Evolutionary conservation across 1,140 invertebrate species (phyloP).

Genomic region (Micrasema longulum): DNA sequence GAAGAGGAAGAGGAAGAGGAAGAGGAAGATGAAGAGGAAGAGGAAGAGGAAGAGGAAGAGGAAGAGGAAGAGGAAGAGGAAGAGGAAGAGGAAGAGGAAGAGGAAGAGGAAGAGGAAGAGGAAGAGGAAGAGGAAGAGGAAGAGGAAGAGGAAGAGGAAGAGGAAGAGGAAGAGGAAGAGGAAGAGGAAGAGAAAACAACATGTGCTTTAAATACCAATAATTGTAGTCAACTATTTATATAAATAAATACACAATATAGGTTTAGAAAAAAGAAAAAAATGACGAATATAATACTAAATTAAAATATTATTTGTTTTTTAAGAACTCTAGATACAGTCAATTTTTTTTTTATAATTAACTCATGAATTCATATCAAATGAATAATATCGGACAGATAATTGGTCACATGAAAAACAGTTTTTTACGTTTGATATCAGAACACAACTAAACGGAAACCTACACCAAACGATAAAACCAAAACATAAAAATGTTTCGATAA

Average conservation of each 20-base stretch:
- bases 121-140: slow-evolving; percentile 23
- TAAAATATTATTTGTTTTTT: no score
- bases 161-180: slow-evolving; percentile 25
- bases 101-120: slow-evolving; percentile 25
- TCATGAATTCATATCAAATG: no score
- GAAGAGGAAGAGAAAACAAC: slow-evolving; percentile 9
- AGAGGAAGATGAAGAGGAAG: slow-evolving; percentile 21
- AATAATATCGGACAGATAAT: no score
- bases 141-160: slow-evolving; percentile 25
- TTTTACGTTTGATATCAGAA: no score
- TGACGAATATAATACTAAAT: no score
- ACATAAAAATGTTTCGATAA: not conserved
- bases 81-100: slow-evolving; percentile 25
- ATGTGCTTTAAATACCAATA: no score
- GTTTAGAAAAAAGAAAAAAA: no score
- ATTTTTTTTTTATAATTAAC: no score
- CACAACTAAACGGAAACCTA: not conserved
- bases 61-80: slow-evolving; percentile 23
- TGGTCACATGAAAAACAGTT: no score
- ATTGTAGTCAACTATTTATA: no score
- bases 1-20: slow-evolving; percentile 23
- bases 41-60: slow-evolving; percentile 25
- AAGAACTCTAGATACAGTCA: no score
- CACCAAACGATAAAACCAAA: slow-evolving; percentile 15
- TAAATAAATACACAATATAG: no score